These are phyloP conservation scores for Thalpophila matura DNA, from an alignment of 2,888 invertebrate genomes.

Conservation along the genomic window DNA sequence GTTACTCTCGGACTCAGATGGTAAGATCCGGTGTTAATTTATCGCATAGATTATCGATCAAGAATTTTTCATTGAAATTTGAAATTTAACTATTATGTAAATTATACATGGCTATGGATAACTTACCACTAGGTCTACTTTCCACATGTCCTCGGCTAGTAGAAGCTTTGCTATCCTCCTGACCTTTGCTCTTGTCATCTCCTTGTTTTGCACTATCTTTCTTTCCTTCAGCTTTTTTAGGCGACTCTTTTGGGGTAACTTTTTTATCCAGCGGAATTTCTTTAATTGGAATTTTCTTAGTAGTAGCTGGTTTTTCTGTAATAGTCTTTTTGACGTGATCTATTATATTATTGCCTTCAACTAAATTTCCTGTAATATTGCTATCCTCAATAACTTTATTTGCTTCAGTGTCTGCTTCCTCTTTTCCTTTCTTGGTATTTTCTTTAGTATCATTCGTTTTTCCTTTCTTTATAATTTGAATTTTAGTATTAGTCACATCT, in stretches of 20 bases:
- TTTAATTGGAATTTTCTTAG: conserved; percentile 62
- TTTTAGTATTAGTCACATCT: conserved; percentile 47
- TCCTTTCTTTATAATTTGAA: conserved; percentile 58
- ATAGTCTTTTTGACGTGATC: conserved; percentile 75
- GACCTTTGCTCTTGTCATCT: conserved; percentile 30
- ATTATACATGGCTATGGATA: neutral
- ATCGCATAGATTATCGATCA: too few relatives aligned
- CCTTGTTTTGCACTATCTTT: conserved; percentile 47
- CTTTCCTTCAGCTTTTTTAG: conserved; percentile 47
- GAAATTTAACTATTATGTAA: neutral
- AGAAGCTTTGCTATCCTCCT: conserved; percentile 41
- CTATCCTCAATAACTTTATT: neutral
- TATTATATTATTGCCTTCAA: conserved; percentile 70
- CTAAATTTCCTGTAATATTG: conserved; percentile 20
- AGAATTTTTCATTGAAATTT: too few relatives aligned
- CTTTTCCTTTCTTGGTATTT: conserved; percentile 6
- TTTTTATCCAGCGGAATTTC: conserved; percentile 62
- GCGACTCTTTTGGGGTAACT: conserved; percentile 44
- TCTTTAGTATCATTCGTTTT: conserved; percentile 5
- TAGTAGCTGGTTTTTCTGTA: conserved; percentile 55
- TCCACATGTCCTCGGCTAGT: conserved; percentile 41
- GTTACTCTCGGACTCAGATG: too few relatives aligned
- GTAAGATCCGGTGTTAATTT: too few relatives aligned
- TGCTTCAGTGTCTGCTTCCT: neutral
- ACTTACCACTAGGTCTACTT: conserved; percentile 64